Percentiles rank a stretch among this genome's conserved stretches.
Conservation (phyloP, 2,113 vertebrate species). For the Callospermophilus lateralis region DNA sequence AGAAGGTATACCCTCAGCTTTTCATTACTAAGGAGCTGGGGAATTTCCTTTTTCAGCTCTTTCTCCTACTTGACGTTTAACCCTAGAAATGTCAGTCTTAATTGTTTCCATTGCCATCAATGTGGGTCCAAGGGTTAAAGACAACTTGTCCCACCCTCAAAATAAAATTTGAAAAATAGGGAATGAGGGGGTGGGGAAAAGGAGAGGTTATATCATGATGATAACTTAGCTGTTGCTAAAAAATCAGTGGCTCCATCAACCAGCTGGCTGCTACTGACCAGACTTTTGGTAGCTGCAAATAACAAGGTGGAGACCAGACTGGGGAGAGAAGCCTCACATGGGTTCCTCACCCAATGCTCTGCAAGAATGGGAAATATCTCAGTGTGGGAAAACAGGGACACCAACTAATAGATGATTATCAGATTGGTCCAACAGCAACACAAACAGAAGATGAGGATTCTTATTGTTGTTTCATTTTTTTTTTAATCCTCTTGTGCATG, state of each 20-base stretch:
- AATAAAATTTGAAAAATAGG: slow-evolving; percentile 36
- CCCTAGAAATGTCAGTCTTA: slow-evolving; percentile 91
- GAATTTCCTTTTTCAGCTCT: slow-evolving; percentile 91
- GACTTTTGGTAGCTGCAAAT: not conserved
- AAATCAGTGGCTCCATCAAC: not conserved
- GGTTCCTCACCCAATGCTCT: not conserved
- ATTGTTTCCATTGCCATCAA: slow-evolving; percentile 87
- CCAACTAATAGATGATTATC: not conserved
- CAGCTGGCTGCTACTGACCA: not conserved
- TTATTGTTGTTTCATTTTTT: not conserved
- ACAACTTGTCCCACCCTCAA: slow-evolving; percentile 72
- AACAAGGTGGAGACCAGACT: not conserved
- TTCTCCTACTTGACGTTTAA: slow-evolving; percentile 91
- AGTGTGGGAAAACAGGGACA: not conserved
- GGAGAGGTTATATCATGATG: not conserved
- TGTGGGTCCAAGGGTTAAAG: slow-evolving; percentile 88
- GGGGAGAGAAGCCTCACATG: not conserved
- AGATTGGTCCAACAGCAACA: not conserved
- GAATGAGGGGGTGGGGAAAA: not conserved
- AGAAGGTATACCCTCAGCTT: slow-evolving; percentile 91
- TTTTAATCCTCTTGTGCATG: not conserved
- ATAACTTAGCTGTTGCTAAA: slow-evolving; percentile 22
- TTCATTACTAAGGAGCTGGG: slow-evolving; percentile 91
- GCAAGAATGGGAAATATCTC: not conserved
- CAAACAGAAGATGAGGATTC: not conserved